These are phyloP conservation scores for Engystomops pustulosus DNA, from an alignment of 2,113 vertebrate genomes.

Conservation along the genomic window DNA sequence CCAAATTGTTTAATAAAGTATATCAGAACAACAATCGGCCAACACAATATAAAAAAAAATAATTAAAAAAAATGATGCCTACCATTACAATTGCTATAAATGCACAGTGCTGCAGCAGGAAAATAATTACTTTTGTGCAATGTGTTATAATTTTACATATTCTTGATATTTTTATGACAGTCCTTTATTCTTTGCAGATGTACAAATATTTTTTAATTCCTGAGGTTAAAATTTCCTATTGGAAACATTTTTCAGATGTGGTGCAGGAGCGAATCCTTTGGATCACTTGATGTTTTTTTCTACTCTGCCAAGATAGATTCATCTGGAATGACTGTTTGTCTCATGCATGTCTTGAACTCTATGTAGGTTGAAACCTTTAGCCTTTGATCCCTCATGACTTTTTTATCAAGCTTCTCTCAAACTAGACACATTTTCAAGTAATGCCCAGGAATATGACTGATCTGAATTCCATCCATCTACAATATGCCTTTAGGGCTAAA, in stretches of 20 bases:
- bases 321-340: slow-evolving; percentile 23
- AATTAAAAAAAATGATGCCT: too few relatives aligned
- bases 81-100: too few relatives aligned
- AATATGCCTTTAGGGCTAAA: background rate
- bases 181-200: slow-evolving; percentile 1
- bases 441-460: background rate
- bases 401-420: slow-evolving; percentile 15
- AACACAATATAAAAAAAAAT: too few relatives aligned
- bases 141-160: background rate
- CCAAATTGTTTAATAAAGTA: too few relatives aligned
- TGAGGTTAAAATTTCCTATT: background rate
- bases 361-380: slow-evolving; percentile 5
- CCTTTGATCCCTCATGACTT: slow-evolving; percentile 13
- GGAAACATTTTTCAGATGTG: slow-evolving; percentile 5
- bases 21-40: too few relatives aligned
- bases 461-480: background rate
- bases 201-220: background rate
- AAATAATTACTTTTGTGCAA: background rate
- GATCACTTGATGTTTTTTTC: background rate
- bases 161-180: background rate
- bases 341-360: background rate
- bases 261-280: background rate
- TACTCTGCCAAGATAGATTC: background rate
- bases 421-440: background rate
- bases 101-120: too few relatives aligned